Evolutionary conservation across 2,113 vertebrate genomes (phyloP).

Genomic region (Enhydra lutris): DNA sequence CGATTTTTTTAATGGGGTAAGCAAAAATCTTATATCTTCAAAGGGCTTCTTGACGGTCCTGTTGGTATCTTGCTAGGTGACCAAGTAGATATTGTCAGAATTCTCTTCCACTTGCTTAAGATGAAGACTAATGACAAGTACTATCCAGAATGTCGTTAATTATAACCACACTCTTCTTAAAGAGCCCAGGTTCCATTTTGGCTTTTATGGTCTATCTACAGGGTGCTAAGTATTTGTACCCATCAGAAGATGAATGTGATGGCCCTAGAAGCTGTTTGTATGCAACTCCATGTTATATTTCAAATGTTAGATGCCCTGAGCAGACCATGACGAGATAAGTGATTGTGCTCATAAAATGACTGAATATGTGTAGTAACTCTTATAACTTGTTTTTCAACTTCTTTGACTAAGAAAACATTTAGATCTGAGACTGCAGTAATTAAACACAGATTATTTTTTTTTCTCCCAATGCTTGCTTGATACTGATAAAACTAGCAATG

Average conservation of each 20-base stretch:
- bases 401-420: neutral
- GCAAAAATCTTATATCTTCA: neutral
- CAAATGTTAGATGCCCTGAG: neutral
- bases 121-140: neutral
- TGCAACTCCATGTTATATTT: neutral
- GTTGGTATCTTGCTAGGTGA: neutral
- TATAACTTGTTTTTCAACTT: neutral
- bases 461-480: neutral
- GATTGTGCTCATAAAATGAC: neutral
- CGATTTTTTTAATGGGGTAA: neutral
- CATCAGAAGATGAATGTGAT: neutral
- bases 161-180: neutral
- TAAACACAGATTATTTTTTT: neutral
- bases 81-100: neutral
- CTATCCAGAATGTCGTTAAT: neutral
- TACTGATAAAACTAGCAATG: neutral
- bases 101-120: neutral
- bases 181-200: neutral
- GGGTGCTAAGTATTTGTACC: neutral
- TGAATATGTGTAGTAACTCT: neutral
- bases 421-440: neutral
- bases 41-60: neutral
- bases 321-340: neutral
- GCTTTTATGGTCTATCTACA: neutral
- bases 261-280: neutral